Evolutionary conservation across 2,888 invertebrate genomes (phyloP), one percentile per base, ranked within the genome.

Genomic region (Polydesmus complanatus): DNA sequence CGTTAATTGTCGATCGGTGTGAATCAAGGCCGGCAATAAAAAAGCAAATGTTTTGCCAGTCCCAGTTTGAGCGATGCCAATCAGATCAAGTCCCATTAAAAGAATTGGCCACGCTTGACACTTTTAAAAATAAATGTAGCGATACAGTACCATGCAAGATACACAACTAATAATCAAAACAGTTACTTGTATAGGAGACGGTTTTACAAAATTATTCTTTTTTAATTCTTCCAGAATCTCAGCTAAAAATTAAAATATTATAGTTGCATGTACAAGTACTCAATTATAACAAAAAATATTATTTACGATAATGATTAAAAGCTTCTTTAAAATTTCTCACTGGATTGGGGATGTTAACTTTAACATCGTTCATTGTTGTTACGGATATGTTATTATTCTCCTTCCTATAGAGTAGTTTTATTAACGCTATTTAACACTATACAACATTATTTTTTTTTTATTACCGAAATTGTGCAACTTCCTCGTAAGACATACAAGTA

Each of bases 31-130:
- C 8, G 96, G 96, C 59, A 96, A 73, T 1, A 95, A 76, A 70
- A 94, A 96, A 0, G 94, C 96, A 61, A 97, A 77, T 0, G 97
- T 97, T 77, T 97, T 97, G 73, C 81, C 82, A 21, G 90, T 90
- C 61, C 91, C 91, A 3, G 92, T 92, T 76, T 94, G 95, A 0
- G 96, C 96, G 66, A 97, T 95, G 8, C 96, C 96, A 72, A 97
- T 95, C 72, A 96, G 75, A 75, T 97, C 96, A 70, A 86, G 83
- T 0, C 97, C 97, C 69, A 83, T 82, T 51, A 97, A 75, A 0
- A 96, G 78, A 63, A 96, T 81, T 1, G 97, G 97, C 96, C 96
- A 97, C 0, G 91, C 87, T 75, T 95, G 94, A 63, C 84, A 78
- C 74, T 96, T 92, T 61, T 18, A 27, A 22, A 67, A 23, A 23